These are phyloP conservation scores for Rynchops niger DNA, from an alignment of 2,113 vertebrate genomes.

Conservation along the genomic window DNA sequence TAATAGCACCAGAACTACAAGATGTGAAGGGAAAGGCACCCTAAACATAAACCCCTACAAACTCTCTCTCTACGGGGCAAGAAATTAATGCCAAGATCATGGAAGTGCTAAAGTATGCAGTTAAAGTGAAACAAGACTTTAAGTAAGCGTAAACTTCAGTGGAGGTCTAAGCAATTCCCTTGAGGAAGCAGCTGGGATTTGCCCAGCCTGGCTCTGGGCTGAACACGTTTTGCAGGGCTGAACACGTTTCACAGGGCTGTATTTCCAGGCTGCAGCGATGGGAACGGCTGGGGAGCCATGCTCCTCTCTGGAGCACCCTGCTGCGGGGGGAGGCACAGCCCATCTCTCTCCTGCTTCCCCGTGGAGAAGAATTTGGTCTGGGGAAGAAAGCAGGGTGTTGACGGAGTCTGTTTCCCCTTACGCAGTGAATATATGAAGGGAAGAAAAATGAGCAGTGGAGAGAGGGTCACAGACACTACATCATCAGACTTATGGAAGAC, in stretches of 20 bases:
- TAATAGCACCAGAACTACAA: background rate
- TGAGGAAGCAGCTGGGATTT: background rate
- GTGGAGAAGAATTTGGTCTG: background rate
- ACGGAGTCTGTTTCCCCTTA: background rate
- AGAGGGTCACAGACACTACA: background rate
- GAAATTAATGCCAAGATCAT: background rate
- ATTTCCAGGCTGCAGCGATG: background rate
- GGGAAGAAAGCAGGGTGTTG: rapidly evolving
- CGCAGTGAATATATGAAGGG: background rate
- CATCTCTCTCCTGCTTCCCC: background rate
- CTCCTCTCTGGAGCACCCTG: background rate
- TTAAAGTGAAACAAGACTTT: background rate
- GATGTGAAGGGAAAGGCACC: background rate
- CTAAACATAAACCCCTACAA: background rate
- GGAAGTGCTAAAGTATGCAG: background rate
- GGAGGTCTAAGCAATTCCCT: background rate
- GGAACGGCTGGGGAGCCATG: background rate
- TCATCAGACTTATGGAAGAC: background rate
- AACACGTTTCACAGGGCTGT: background rate
- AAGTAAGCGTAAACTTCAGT: background rate
- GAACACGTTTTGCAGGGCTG: background rate
- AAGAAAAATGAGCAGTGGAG: background rate
- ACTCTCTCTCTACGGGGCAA: background rate
- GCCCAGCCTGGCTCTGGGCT: background rate
- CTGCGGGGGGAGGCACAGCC: background rate